phyloP scores from a whole-genome alignment of 2,888 invertebrate species.

The Willowsia nigromaculata region DNA sequence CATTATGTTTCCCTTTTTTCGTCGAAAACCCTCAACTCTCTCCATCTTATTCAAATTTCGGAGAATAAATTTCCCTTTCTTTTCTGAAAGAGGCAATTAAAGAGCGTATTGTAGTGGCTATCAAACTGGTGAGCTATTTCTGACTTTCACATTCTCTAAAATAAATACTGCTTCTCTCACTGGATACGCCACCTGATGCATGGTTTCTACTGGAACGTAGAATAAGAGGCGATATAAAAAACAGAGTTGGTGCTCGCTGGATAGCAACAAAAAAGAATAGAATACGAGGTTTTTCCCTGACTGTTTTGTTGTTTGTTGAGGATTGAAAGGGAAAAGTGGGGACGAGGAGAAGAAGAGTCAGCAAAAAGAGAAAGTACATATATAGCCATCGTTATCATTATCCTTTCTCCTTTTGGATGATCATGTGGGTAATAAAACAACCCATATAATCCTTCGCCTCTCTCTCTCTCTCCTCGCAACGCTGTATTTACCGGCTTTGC shows the following conservation, averaged over 20 bases:
- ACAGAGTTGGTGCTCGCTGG: background rate
- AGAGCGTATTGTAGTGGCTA: too few species aligned
- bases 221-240: background rate
- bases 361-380: background rate
- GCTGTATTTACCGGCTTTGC: background rate
- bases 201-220: background rate
- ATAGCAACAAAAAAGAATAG: background rate
- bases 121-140: too few species aligned
- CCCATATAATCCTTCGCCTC: slow-evolving; percentile 24
- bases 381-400: background rate
- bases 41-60: background rate
- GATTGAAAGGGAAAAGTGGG: background rate
- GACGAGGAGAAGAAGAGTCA: background rate
- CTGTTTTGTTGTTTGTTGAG: background rate
- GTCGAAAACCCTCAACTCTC: too few species aligned
- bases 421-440: slow-evolving; percentile 55
- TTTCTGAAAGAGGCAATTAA: too few species aligned
- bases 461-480: background rate
- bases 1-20: too few species aligned
- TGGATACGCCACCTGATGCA: background rate
- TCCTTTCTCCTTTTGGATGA: slow-evolving; percentile 4
- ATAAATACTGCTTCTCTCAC: too few species aligned
- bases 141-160: too few species aligned
- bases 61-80: too few species aligned
- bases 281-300: background rate